Evolutionary conservation across 2,888 invertebrate species (phyloP).

Genomic region (Athrips mouffetella): DNA sequence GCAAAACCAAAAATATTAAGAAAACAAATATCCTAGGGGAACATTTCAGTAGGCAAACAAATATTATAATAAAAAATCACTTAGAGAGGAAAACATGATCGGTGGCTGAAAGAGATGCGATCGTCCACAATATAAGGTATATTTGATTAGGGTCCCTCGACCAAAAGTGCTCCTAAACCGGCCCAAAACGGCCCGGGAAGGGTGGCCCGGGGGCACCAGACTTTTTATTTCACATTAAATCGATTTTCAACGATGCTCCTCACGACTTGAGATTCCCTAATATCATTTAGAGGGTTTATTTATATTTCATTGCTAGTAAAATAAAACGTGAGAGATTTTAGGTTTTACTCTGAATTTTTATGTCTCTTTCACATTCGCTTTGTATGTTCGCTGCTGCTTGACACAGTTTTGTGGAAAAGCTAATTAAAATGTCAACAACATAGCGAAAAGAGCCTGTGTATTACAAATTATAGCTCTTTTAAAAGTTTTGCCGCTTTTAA

Average conservation of each 20-base stretch:
- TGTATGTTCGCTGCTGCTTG: not conserved
- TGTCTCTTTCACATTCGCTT: not conserved
- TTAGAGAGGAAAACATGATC: slow-evolving; percentile 51
- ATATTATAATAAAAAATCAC: slow-evolving; percentile 35
- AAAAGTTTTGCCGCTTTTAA: not conserved
- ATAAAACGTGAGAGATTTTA: slow-evolving; percentile 8
- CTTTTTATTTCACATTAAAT: slow-evolving; percentile 65
- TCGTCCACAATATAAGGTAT: slow-evolving; percentile 50
- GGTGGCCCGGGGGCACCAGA: slow-evolving; percentile 25
- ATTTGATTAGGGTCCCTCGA: slow-evolving; percentile 63
- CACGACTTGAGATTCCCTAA: slow-evolving; percentile 38
- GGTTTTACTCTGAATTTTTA: not conserved
- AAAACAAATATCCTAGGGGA: too few relatives aligned
- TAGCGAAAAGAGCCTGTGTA: not conserved
- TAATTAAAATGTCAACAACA: slow-evolving; percentile 2
- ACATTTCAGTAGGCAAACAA: too few relatives aligned
- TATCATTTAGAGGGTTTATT: slow-evolving; percentile 38
- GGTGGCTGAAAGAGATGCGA: slow-evolving; percentile 38
- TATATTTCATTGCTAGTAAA: slow-evolving; percentile 25
- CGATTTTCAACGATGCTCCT: slow-evolving; percentile 57
- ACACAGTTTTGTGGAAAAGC: not conserved
- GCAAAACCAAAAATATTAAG: too few relatives aligned
- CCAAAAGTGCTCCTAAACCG: slow-evolving; percentile 28
- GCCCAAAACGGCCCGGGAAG: not conserved
- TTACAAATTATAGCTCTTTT: too few relatives aligned